These are phyloP conservation scores for Brachyrhaphis roseni DNA, from an alignment of 2,797 vertebrate species.

Conservation along the genomic window DNA sequence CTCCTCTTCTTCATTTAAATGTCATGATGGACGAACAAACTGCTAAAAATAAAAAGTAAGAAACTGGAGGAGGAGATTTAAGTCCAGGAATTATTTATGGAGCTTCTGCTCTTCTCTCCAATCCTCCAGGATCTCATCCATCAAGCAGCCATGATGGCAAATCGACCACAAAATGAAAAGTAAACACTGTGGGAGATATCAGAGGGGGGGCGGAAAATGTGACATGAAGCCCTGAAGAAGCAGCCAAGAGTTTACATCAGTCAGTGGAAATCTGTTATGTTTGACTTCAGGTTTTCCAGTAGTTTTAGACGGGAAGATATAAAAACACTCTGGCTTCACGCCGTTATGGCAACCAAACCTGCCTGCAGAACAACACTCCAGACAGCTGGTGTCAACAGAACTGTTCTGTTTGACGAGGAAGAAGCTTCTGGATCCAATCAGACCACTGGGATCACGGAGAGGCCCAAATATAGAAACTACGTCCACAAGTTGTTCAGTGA, in stretches of 20 bases:
- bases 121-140: conserved; percentile 26
- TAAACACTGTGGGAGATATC: conserved; percentile 29
- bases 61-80: not conserved
- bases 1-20: not conserved
- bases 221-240: conserved; percentile 17
- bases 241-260: conserved; percentile 18
- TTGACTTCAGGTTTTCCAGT: conserved; percentile 2
- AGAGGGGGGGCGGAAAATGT: conserved; percentile 9
- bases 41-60: not conserved
- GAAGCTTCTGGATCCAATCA: not conserved
- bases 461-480: not conserved
- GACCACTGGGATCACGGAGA: not conserved
- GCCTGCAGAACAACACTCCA: not conserved
- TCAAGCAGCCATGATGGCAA: conserved; percentile 21
- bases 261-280: not conserved
- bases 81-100: not conserved
- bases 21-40: not conserved
- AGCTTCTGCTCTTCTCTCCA: conserved; percentile 21
- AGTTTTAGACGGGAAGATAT: not conserved
- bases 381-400: not conserved
- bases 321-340: not conserved
- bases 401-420: not conserved
- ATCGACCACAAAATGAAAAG: conserved; percentile 29
- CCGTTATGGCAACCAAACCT: not conserved
- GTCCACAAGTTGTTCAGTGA: not conserved